These are phyloP conservation scores for Yponomeuta plumbellus DNA, from an alignment of 2,888 invertebrate genomes.

Conservation along the genomic window DNA sequence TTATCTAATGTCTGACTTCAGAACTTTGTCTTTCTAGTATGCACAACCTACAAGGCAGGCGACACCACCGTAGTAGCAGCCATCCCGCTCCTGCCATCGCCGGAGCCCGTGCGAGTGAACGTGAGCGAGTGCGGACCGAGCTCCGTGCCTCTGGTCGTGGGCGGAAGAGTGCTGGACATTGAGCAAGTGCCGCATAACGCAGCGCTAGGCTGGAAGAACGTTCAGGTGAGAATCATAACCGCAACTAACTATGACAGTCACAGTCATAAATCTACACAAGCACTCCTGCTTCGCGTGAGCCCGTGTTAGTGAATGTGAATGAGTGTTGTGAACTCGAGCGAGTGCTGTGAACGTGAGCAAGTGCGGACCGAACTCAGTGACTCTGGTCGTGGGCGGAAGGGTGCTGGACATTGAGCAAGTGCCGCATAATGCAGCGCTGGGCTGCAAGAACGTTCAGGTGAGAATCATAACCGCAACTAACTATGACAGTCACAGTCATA, in stretches of 20 bases:
- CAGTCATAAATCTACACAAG: too few species aligned
- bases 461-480: constrained; percentile 3
- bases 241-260: not conserved
- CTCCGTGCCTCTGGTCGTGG: constrained; percentile 74
- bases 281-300: too few species aligned
- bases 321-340: constrained; percentile 61
- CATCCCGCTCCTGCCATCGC: constrained; percentile 68
- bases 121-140: constrained; percentile 68
- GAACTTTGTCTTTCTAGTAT: constrained; percentile 55
- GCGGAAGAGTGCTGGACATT: constrained; percentile 69
- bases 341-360: constrained; percentile 65
- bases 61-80: constrained; percentile 67
- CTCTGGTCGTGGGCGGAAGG: constrained; percentile 76
- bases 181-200: constrained; percentile 80
- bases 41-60: constrained; percentile 70
- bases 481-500: too few species aligned
- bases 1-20: not conserved
- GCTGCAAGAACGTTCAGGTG: constrained; percentile 52
- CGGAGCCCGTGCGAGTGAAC: constrained; percentile 61
- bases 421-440: constrained; percentile 77
- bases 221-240: constrained; percentile 35
- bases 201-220: constrained; percentile 52
- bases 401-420: constrained; percentile 74
- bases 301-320: too few species aligned
- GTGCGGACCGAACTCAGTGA: constrained; percentile 29